phyloP scores from a whole-genome alignment of 2,888 invertebrate genomes.

The Nebria brevicollis region DNA sequence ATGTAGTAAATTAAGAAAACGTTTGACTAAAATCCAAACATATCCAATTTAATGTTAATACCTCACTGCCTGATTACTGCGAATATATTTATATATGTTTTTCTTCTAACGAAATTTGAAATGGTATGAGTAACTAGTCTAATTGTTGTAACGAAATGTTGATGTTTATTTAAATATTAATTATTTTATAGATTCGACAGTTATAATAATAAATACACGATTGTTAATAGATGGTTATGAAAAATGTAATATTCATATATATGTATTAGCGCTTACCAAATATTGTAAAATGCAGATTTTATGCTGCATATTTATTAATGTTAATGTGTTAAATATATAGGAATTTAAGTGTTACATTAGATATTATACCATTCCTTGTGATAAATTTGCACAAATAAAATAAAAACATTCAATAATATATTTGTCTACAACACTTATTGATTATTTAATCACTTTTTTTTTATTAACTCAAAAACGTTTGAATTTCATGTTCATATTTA shows the following conservation, averaged over 20 bases:
- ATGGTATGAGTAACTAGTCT: conserved; percentile 36
- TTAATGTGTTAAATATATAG: conserved; percentile 25
- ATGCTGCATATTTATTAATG: conserved; percentile 27
- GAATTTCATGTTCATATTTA: too few relatives aligned
- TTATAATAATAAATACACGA: conserved; percentile 27
- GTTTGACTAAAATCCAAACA: not conserved
- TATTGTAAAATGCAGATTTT: conserved; percentile 30
- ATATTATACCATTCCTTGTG: conserved; percentile 46
- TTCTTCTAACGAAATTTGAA: conserved; percentile 20
- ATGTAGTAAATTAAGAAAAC: conserved; percentile 30
- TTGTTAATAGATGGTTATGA: conserved; percentile 38
- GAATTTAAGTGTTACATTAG: conserved; percentile 33
- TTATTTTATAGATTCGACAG: conserved; percentile 28
- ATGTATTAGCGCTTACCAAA: conserved; percentile 42
- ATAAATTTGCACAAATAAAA: conserved; percentile 47
- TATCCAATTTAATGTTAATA: not conserved
- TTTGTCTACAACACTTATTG: too few relatives aligned
- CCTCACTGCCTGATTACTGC: not conserved
- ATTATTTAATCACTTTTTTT: too few relatives aligned
- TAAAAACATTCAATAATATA: conserved; percentile 2
- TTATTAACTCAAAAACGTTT: too few relatives aligned
- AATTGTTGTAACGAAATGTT: conserved; percentile 33
- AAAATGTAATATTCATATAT: conserved; percentile 17
- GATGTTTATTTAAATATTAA: conserved; percentile 34
- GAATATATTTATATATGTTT: conserved; percentile 7